Evolutionary conservation across 1,140 invertebrate genomes (phyloP).

Genomic region (Lerema accius): DNA sequence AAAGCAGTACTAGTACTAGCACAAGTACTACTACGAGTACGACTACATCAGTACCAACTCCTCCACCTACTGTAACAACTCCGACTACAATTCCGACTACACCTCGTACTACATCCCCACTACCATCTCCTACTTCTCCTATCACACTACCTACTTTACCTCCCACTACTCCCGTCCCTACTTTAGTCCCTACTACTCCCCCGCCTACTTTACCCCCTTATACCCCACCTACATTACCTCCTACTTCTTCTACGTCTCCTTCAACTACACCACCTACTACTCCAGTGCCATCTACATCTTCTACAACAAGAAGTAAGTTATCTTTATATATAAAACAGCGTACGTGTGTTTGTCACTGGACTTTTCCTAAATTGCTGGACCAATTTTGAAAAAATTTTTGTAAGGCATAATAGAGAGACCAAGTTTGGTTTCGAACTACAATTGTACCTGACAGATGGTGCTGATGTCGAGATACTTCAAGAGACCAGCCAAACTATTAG

Average conservation of each 20-base stretch:
- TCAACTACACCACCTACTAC: slow-evolving; percentile 38
- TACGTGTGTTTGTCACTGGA: no score
- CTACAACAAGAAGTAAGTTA: slow-evolving; percentile 46
- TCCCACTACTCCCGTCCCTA: slow-evolving; percentile 8
- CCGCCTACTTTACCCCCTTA: slow-evolving; percentile 29
- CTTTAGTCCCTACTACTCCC: background rate
- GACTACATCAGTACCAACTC: slow-evolving; percentile 30
- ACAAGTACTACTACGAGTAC: slow-evolving; percentile 38
- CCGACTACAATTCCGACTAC: slow-evolving; percentile 24
- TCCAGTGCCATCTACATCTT: slow-evolving; percentile 38
- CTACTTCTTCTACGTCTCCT: slow-evolving; percentile 27
- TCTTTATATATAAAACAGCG: background rate
- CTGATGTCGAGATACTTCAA: no score
- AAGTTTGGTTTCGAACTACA: no score
- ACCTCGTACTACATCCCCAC: slow-evolving; percentile 26
- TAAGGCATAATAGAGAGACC: no score
- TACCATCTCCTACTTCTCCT: background rate
- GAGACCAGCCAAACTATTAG: no score
- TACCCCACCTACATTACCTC: slow-evolving; percentile 14
- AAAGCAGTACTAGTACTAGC: slow-evolving; percentile 34
- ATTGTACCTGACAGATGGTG: no score
- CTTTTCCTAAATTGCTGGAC: no score
- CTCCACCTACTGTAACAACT: slow-evolving; percentile 37
- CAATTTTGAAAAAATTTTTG: no score
- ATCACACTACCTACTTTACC: slow-evolving; percentile 27